Evolutionary conservation across 2,888 invertebrate species (phyloP).

Genomic region (Drosophila limbata): DNA sequence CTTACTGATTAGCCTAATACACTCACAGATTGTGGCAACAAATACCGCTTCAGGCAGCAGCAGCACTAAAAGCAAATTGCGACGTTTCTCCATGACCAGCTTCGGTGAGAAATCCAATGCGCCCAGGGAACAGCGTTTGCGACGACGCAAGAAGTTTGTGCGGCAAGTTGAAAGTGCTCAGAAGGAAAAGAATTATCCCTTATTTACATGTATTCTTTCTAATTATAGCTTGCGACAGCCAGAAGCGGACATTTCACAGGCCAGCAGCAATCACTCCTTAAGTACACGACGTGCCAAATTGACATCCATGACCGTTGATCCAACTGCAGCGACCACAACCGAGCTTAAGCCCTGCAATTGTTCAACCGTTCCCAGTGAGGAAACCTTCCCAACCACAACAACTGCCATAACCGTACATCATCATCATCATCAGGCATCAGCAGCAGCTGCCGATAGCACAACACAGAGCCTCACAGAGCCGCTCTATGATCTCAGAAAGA

Average conservation of each 20-base stretch:
- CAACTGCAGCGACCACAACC: conserved; percentile 9
- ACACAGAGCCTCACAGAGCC: conserved; percentile 33
- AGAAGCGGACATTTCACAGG: conserved; percentile 64
- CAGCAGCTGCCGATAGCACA: conserved; percentile 40
- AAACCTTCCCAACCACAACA: conserved; percentile 49
- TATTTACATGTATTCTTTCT: background rate
- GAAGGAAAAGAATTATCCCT: background rate
- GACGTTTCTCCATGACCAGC: conserved; percentile 78
- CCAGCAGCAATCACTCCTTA: conserved; percentile 55
- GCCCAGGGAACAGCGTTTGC: conserved; percentile 72
- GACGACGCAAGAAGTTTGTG: conserved; percentile 83
- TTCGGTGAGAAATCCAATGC: conserved; percentile 63
- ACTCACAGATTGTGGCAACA: conserved; percentile 92
- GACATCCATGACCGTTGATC: conserved; percentile 22
- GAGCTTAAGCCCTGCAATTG: conserved; percentile 31
- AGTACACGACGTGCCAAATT: conserved; percentile 40
- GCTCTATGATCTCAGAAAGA: conserved; percentile 56
- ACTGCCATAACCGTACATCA: conserved; percentile 56
- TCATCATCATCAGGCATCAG: conserved; percentile 2
- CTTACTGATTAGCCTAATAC: conserved; percentile 90
- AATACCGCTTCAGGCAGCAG: conserved; percentile 84
- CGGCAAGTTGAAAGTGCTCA: conserved; percentile 69
- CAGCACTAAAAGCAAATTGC: conserved; percentile 73
- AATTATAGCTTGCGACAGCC: conserved; percentile 72
- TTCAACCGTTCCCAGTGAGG: conserved; percentile 46